A percentile compares a stretch with the other conserved stretches of the same genome.
Conservation (phyloP, 2,113 vertebrate species). For the Urocolius indicus region DNA sequence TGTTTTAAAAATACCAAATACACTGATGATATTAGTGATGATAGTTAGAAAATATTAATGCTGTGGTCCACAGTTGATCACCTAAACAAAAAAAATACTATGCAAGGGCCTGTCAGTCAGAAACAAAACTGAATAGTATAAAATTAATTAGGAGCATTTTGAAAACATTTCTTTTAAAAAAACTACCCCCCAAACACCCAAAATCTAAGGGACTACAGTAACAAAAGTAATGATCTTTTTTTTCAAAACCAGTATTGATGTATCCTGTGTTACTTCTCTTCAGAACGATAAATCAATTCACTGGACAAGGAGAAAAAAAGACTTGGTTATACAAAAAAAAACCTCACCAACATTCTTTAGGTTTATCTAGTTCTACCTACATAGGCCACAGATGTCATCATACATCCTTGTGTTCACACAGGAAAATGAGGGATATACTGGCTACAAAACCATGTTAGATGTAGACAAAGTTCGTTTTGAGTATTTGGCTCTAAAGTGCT, state of each 20-base stretch:
- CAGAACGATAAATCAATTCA: background rate
- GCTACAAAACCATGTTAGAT: background rate
- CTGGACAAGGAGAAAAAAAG: background rate
- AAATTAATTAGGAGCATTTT: background rate
- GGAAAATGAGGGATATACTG: background rate
- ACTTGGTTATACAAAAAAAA: background rate
- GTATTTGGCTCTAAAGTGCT: background rate
- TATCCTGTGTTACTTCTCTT: background rate
- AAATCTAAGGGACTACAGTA: background rate
- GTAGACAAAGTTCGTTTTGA: background rate
- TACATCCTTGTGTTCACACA: background rate
- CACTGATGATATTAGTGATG: background rate
- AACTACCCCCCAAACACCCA: accelerated
- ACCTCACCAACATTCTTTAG: background rate
- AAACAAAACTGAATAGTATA: background rate
- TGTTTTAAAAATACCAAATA: background rate
- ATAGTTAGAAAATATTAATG: background rate
- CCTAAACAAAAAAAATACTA: background rate
- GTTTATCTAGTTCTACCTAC: background rate
- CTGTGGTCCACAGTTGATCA: background rate
- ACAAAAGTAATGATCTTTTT: background rate
- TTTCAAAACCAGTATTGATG: background rate
- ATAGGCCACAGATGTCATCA: background rate
- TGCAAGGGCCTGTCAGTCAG: background rate
- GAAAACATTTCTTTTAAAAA: background rate